Percentiles rank a stretch among this genome's conserved stretches.
Evolutionary conservation across 37 sponge, comb jelly and placozoan species (phyloP).

Genomic region (Bolinopsis microptera): DNA sequence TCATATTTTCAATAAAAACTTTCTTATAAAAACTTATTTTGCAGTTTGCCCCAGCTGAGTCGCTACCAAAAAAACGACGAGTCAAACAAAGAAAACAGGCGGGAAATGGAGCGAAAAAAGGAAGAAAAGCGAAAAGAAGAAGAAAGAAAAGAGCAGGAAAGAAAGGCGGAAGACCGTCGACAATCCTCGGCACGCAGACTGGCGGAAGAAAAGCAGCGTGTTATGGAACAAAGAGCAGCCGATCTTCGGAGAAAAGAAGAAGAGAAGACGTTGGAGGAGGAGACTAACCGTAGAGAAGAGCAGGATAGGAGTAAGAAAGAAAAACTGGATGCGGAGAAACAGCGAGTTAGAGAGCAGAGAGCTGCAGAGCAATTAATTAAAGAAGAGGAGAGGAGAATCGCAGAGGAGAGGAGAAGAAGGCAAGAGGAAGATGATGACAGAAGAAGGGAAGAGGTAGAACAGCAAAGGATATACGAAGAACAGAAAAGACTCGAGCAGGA

Average conservation of each 20-base stretch:
- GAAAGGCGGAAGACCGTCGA: neutral
- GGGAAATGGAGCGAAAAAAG: neutral
- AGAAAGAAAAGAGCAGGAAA: neutral
- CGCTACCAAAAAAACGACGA: neutral
- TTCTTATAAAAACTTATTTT: too few species aligned
- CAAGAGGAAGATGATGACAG: constrained; percentile 12
- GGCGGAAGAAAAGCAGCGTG: neutral
- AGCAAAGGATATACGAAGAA: neutral
- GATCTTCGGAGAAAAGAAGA: neutral
- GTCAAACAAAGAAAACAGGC: neutral
- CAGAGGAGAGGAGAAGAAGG: constrained; percentile 9
- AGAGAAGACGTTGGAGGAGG: neutral
- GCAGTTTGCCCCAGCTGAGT: constrained; percentile 12
- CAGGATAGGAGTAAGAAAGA: neutral
- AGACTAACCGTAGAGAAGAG: constrained; percentile 68
- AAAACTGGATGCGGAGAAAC: neutral
- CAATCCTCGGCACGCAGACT: neutral
- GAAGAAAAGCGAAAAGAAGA: neutral
- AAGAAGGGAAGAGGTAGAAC: constrained; percentile 27
- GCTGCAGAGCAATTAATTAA: neutral
- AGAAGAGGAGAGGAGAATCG: constrained; percentile 19
- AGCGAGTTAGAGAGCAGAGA: constrained; percentile 18
- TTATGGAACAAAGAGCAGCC: neutral
- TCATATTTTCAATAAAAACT: too few species aligned
- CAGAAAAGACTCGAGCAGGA: constrained; percentile 27